A percentile compares a stretch with the other conserved stretches of the same genome.
Conservation (phyloP, 2,888 invertebrate species). For the Brassicogethes aeneus region DNA sequence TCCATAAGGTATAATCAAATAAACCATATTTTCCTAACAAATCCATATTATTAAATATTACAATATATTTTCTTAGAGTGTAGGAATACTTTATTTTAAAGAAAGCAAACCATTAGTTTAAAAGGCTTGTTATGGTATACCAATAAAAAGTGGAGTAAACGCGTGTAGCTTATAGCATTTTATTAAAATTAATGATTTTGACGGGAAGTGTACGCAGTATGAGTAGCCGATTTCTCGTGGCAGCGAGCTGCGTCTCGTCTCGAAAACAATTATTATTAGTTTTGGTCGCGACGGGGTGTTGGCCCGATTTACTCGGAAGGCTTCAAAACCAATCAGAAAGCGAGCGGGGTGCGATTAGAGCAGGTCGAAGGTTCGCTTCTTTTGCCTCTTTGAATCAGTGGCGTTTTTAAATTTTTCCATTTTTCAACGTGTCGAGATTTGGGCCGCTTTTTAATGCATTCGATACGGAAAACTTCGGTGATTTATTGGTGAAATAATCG, state of each 20-base stretch:
- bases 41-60: no score
- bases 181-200: slow-evolving; percentile 31
- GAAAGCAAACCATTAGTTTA: no score
- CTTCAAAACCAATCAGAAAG: slow-evolving; percentile 31
- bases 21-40: no score
- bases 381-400: slow-evolving; percentile 1
- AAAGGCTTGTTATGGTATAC: no score
- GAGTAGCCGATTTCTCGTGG: slow-evolving; percentile 24
- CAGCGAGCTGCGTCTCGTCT: slow-evolving; percentile 1
- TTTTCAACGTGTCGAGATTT: neutral
- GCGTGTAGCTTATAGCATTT: slow-evolving; percentile 8
- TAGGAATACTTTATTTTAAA: no score
- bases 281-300: slow-evolving; percentile 29
- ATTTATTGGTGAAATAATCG: no score
- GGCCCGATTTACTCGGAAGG: slow-evolving; percentile 28
- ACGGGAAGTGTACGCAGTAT: slow-evolving; percentile 28
- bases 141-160: no score
- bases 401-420: neutral
- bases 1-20: no score
- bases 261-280: slow-evolving; percentile 32
- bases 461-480: no score
- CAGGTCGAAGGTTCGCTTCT: slow-evolving; percentile 1
- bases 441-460: no score
- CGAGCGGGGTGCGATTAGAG: slow-evolving; percentile 24
- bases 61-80: no score